Evolutionary conservation across 2,888 invertebrate species (phyloP), one percentile per base, ranked within the genome.

Genomic region (Pseudococcus longispinus): DNA sequence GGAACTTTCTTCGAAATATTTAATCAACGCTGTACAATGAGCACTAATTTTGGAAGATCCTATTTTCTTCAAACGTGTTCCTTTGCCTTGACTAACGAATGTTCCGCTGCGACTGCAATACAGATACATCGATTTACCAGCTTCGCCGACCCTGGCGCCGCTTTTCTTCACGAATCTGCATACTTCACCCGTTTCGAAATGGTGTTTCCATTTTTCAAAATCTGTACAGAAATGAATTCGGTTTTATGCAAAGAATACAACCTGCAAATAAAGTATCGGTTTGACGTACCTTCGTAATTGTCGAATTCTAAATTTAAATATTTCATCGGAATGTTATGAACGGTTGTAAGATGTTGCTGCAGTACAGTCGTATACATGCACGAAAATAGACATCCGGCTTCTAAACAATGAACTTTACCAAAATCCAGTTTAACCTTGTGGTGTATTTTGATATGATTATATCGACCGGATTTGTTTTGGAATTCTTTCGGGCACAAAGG

Each of bases 191-290:
- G 87, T 88, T 87, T 89, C 89, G 85, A 88, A 89, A 26, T 88
- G 87, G 55, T 89, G 88, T 88, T 88, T 89, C 89, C 89, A 89
- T 86, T 84, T 88, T 86, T 88, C 88, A 83, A 88, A 89, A 20
- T 88, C 89, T 89, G 77, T 80, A 88, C 9, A 1, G 9, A 37
- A 37, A 37, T 8, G 9, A 8, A 37, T 4, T 37, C 37, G 87
- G 13, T 3, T 13, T 46, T 46, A 51, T 70, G 20, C 84, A 32
- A 42, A 1, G 51, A 83, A 51, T 23, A 51, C 18, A 29, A 83
- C 5, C n/a, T 1, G 9, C 1, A 2, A 8, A 60, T n/a, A 84
- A 3, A 9, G 20, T 65, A 20, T 23, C 23, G 3, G 20, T 77
- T 42, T 46, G 2, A 74, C 51, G 15, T n/a, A 87, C 87, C 87